These are phyloP conservation scores for Ormyrus nitidulus DNA, from an alignment of 2,888 invertebrate species.

Conservation along the genomic window DNA sequence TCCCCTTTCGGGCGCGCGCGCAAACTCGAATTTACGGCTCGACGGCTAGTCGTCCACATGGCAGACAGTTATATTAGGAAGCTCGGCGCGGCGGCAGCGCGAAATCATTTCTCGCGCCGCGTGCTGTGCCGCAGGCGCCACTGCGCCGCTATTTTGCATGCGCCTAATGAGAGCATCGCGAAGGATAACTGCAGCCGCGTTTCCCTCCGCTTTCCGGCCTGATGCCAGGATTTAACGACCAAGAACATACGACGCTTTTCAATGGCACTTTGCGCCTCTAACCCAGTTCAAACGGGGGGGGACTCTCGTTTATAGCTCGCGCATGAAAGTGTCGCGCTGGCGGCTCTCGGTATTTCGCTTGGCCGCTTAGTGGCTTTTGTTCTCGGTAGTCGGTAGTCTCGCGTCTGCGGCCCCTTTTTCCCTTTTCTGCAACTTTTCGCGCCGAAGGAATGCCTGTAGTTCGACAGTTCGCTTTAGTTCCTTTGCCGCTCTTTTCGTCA, in stretches of 20 bases:
- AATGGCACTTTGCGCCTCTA: constrained; percentile 26
- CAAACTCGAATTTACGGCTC: constrained; percentile 31
- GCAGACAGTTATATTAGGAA: constrained; percentile 55
- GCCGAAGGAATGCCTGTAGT: too few species aligned
- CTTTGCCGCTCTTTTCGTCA: too few species aligned
- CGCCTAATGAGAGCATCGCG: constrained; percentile 36
- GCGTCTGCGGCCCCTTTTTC: too few species aligned
- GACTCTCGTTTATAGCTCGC: too few species aligned
- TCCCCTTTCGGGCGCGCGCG: not conserved
- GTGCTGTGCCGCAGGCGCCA: too few species aligned
- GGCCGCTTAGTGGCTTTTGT: too few species aligned
- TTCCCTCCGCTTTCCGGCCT: not conserved
- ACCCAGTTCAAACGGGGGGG: constrained; percentile 1
- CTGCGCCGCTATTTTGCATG: constrained; percentile 28
- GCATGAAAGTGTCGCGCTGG: too few species aligned
- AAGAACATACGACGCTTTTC: constrained; percentile 18
- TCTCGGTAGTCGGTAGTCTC: too few species aligned
- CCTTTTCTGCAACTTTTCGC: too few species aligned
- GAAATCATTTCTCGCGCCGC: constrained; percentile 8
- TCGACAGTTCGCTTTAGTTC: too few species aligned
- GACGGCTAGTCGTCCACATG: constrained; percentile 8
- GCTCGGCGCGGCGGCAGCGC: not conserved
- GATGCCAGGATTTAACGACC: constrained; percentile 31
- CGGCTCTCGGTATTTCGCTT: too few species aligned
- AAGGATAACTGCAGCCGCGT: not conserved